These are phyloP conservation scores for Euclidia mi DNA, from an alignment of 2,888 invertebrate species.

Conservation along the genomic window DNA sequence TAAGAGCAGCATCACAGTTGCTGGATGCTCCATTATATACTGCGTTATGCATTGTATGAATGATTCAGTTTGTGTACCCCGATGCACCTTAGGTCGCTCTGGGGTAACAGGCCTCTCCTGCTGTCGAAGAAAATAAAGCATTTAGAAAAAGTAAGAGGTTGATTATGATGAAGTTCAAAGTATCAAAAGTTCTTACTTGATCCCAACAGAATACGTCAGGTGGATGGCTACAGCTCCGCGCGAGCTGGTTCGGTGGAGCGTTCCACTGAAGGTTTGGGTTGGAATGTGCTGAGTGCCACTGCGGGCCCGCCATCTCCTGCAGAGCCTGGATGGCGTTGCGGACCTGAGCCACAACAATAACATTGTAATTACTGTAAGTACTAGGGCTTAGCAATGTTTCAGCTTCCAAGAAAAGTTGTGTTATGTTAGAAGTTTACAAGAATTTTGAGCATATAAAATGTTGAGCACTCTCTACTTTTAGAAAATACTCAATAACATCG, in stretches of 20 bases:
- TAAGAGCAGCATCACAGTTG: slow-evolving; percentile 92
- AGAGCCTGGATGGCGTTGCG: slow-evolving; percentile 95
- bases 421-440: no score
- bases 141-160: no score
- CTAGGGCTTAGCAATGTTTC: no score
- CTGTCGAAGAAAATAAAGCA: no score
- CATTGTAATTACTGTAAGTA: slow-evolving; percentile 10
- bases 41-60: slow-evolving; percentile 90
- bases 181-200: slow-evolving; percentile 71
- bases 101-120: slow-evolving; percentile 82
- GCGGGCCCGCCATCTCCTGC: slow-evolving; percentile 94
- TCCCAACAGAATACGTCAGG: slow-evolving; percentile 96
- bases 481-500: no score
- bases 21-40: slow-evolving; percentile 93
- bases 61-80: slow-evolving; percentile 91
- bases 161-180: not conserved
- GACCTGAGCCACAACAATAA: slow-evolving; percentile 90
- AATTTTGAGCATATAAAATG: no score
- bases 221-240: slow-evolving; percentile 95
- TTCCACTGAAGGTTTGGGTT: slow-evolving; percentile 94
- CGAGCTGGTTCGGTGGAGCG: slow-evolving; percentile 90
- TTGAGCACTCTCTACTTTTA: no score
- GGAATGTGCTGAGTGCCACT: slow-evolving; percentile 94
- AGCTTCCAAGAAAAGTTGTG: no score
- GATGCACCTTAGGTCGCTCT: slow-evolving; percentile 78